These are phyloP conservation scores for Agrochola lota DNA, from an alignment of 2,888 invertebrate species.

Conservation along the genomic window DNA sequence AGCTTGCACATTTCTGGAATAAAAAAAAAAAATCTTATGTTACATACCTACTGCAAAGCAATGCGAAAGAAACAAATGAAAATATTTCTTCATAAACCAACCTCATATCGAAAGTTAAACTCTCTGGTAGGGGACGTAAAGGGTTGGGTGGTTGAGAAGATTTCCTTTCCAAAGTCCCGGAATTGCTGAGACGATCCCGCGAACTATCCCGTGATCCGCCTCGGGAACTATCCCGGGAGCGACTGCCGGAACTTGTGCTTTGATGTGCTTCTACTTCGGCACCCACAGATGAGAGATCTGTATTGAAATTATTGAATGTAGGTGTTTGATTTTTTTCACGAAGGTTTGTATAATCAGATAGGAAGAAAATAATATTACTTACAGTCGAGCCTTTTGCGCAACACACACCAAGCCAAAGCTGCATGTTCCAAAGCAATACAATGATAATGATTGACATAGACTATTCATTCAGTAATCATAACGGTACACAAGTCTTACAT, in stretches of 20 bases:
- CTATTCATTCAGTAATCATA: slow-evolving; percentile 3
- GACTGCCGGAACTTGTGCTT: slow-evolving; percentile 77
- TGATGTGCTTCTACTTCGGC: slow-evolving; percentile 91
- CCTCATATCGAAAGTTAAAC: slow-evolving; percentile 97
- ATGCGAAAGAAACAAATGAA: neutral
- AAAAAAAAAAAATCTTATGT: slow-evolving; percentile 7
- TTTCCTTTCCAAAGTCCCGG: slow-evolving; percentile 85
- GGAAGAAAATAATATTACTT: slow-evolving; percentile 86
- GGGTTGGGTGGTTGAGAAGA: slow-evolving; percentile 85
- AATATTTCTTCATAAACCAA: slow-evolving; percentile 73
- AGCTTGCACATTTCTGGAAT: slow-evolving; percentile 95
- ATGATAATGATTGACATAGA: slow-evolving; percentile 50
- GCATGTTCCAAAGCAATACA: slow-evolving; percentile 84
- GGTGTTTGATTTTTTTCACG: slow-evolving; percentile 23
- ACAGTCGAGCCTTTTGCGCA: slow-evolving; percentile 97
- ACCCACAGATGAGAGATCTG: slow-evolving; percentile 95
- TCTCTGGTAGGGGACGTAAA: slow-evolving; percentile 94
- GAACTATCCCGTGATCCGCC: slow-evolving; percentile 88
- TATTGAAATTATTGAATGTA: slow-evolving; percentile 32
- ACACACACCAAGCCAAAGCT: slow-evolving; percentile 98
- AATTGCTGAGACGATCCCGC: slow-evolving; percentile 86
- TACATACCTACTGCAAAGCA: neutral
- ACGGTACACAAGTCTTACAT: neutral
- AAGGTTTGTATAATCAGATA: too few species aligned
- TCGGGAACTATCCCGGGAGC: slow-evolving; percentile 87